Evolutionary conservation across 2,888 invertebrate genomes (phyloP).

Genomic region (Diplolepis rosae): DNA sequence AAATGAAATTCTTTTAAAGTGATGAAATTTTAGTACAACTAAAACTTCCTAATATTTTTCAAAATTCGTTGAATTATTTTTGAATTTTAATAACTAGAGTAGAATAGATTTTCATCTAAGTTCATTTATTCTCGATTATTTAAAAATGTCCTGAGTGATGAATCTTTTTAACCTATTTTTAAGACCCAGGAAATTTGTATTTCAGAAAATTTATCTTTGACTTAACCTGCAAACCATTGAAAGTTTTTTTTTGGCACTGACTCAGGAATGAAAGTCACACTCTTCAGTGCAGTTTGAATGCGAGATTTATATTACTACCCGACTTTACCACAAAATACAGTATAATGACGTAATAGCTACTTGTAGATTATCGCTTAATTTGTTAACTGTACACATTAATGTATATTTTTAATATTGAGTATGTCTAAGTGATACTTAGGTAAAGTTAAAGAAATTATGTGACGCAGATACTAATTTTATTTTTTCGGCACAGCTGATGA

Average conservation of each 20-base stretch:
- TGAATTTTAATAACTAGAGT: too few species aligned
- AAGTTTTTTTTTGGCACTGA: constrained; percentile 4
- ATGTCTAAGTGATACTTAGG: constrained; percentile 40
- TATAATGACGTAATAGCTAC: constrained; percentile 31
- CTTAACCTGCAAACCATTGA: constrained; percentile 10
- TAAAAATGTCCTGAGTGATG: too few species aligned
- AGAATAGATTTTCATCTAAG: too few species aligned
- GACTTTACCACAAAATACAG: constrained; percentile 30
- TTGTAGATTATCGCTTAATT: constrained; percentile 33
- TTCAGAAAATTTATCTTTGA: too few species aligned
- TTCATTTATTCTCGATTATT: too few species aligned
- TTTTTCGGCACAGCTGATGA: constrained; percentile 54
- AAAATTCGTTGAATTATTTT: too few species aligned
- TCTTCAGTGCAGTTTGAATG: constrained; percentile 22
- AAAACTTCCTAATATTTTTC: too few species aligned
- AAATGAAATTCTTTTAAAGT: too few species aligned
- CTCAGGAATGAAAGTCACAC: constrained; percentile 27
- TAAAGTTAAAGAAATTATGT: constrained; percentile 27
- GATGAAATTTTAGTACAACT: too few species aligned
- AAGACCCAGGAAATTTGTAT: too few species aligned
- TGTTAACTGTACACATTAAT: constrained; percentile 59
- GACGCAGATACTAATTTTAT: constrained; percentile 33
- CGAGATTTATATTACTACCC: constrained; percentile 18
- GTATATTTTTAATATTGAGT: constrained; percentile 68
- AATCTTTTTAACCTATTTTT: too few species aligned